phyloP scores from a whole-genome alignment of 2,113 vertebrate species.

The Picathartes gymnocephalus region DNA sequence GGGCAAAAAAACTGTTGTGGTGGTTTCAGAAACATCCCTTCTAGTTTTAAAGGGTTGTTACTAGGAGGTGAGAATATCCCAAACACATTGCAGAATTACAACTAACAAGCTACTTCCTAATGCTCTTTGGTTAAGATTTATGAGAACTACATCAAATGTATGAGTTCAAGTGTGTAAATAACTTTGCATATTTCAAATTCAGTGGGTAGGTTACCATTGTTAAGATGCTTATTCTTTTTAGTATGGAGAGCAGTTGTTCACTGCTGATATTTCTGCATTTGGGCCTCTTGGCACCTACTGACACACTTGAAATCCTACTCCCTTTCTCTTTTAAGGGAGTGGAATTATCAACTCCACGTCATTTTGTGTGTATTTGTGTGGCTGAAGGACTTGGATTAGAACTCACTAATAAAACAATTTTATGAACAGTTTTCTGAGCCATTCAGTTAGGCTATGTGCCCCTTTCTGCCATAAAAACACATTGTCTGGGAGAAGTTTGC shows the following conservation, averaged over 20 bases:
- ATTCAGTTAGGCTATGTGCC: background rate
- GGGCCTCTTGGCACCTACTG: background rate
- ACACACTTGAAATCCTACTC: background rate
- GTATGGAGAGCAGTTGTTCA: background rate
- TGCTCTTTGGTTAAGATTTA: background rate
- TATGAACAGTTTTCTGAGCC: background rate
- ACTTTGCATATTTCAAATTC: background rate
- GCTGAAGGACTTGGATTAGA: background rate
- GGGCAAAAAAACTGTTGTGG: background rate
- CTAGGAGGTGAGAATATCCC: background rate
- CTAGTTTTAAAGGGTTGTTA: background rate
- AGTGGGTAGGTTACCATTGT: background rate
- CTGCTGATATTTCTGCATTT: background rate
- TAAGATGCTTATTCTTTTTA: background rate
- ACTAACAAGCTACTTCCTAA: background rate
- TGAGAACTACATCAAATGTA: background rate
- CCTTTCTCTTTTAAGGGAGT: background rate
- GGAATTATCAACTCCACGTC: background rate
- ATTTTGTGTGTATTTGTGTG: background rate
- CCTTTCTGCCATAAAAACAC: background rate
- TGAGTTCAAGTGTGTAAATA: background rate
- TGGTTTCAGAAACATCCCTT: background rate
- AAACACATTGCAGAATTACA: background rate
- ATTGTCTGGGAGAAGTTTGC: background rate
- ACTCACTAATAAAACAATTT: background rate